Base-by-base conservation (phyloP, 2,797 vertebrate genomes). In the Hoplostethus atlanticus region DNA sequence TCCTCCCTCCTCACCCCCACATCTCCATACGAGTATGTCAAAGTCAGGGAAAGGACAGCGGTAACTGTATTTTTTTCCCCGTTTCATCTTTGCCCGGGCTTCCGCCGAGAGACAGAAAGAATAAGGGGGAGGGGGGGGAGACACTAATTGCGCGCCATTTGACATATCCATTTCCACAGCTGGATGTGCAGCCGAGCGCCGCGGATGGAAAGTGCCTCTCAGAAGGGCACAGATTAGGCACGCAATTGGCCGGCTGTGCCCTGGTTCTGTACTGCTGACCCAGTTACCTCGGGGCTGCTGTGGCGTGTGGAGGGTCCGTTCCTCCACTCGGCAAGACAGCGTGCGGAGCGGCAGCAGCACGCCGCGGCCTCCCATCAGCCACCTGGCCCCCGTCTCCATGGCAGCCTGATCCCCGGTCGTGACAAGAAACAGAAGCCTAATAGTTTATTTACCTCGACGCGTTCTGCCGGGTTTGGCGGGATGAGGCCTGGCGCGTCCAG, bases 131-230 rank as follows among this genome's bases (percentile, higher is more conserved):
- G 25, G 31, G 42, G 44, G 38, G 69, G 86, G 76, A 80, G 86
- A 84, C 87, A 76, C 89, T 92, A 91, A 91, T 91, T 91, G 89
- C 68, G 15, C 11, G 62, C 77, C 77, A 64, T 89, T 92, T 90
- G 90, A 91, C 90, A 87, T 86, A 85, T 88, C 89, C 89, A 87
- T 89, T 86, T 87, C 86, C 82, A 80, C 87, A 89, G 86, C 92
- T 91, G 88, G 87, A 90, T 84, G 89, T 88, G 88, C 84, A 88
- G 87, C 84, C 85, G 76, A 77, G 87, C 86, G 17, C 80, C 12
- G 60, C 64, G 50, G 84, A 80, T 51, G 83, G 81, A 84, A 79
- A 89, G 84, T 65, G 83, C 67, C 88, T 91, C 86, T 83, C 86
- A 72, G 81, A 88, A 87, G 91, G 86, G 59, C 87, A 79, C 86